Evolutionary conservation across 2,113 vertebrate genomes (phyloP), one percentile per base, ranked within the genome.

Genomic region (Tautogolabrus adspersus): DNA sequence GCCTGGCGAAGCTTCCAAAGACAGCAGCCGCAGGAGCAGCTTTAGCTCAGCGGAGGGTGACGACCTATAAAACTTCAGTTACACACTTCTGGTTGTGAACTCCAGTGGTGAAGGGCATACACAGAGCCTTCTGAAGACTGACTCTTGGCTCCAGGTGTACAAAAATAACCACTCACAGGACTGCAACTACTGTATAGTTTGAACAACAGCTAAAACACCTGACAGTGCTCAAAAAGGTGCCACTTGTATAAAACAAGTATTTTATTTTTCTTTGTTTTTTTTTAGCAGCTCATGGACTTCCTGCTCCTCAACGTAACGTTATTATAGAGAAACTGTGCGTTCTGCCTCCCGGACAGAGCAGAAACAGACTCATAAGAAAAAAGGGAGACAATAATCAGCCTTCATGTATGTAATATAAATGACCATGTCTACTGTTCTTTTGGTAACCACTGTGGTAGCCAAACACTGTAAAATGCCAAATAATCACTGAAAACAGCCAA

Each of bases 1-100:
- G 1, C 97, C 97, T 3, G 94, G 88, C 7, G 84, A 77, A 0
- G 85, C 93, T 22, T 98, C 97, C 1, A 99, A 99, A 88, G 97
- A 94, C 76, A 97, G 96, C 95, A 99, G 97, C 88, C 94, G 96
- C 68, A 94, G 96, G 91, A 98, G 96, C 89, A 99, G 98, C 91
- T 97, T 97, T 82, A 98, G 97, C 88, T 97, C 96, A 11, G 96
- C 95, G 11, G 96, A 97, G 55, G 95, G 93, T 1, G 96, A 97
- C 38, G 96, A 98, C 22, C 92, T 96, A 87, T 98, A 95, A 95
- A 68, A 52, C 7, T 47, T 5, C n/a, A 3, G 60, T 42, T 58
- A 18, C 44, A 64, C 30, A 6, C 30, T 34, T 34, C 30, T 34
- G 30, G 30, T 34, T 34, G 30, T 34, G 26, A 77, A 30, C 61